Evolutionary conservation across 2,113 vertebrate genomes (phyloP), one percentile per base, ranked within the genome.

Genomic region (Passer domesticus): DNA sequence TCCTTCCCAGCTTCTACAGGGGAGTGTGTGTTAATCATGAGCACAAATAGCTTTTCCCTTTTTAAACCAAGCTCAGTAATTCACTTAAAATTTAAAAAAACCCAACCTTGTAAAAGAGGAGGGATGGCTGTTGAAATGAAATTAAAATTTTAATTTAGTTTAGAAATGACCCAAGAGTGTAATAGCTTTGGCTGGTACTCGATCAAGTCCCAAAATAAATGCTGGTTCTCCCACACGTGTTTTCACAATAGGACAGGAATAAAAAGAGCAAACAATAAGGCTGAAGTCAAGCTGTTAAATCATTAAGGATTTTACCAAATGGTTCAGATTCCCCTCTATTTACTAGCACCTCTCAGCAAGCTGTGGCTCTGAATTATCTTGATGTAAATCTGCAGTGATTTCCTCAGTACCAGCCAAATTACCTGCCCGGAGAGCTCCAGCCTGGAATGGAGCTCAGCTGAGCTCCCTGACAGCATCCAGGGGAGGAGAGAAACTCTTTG

Each of bases 281-380:
- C 83, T 64, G 81, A 90, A 96, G 66, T 87, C 89, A 94, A 96
- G 87, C 87, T 95, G 89, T 91, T 89, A 84, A 94, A 58, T 92
- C 91, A 92, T 92, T 94, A 94, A 95, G 74, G 94, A 64, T 94
- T 94, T 90, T 92, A 95, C 94, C 93, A 96, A 94, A 93, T 94
- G 92, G 46, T 69, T 89, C 87, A 23, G 68, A 96, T 90, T 85
- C 83, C 31, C 11, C 60, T 89, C 73, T 60, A 82, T 87, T 83
- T 56, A 85, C 87, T 80, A 94, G 19, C 85, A 92, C 64, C 77
- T 75, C 62, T 60, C 75, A 64, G 83, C 44, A 52, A 60, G 64
- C 88, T 17, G 25, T 69, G 83, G 52, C 33, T 90, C 85, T 58
- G 44, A 28, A 86, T 93, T 96, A 93, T 96, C 88, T 80, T 4